A percentile compares a stretch with the other conserved stretches of the same genome.
phyloP scores from a whole-genome alignment of 2,113 vertebrate genomes.

The Sebastes fasciatus region DNA sequence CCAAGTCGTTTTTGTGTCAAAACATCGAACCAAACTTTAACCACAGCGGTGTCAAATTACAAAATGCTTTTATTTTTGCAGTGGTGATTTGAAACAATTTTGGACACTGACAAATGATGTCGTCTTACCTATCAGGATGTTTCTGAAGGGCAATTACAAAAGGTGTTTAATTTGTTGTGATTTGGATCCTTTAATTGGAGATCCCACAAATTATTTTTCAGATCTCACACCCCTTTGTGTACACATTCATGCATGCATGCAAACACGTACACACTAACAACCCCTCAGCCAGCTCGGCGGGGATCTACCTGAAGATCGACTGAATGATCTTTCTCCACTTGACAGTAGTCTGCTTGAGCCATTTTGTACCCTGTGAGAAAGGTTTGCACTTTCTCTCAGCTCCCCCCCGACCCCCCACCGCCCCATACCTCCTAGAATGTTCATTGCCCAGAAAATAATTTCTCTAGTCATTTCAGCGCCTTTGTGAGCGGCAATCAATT shows the following conservation, averaged over 20 bases:
- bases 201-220: not conserved
- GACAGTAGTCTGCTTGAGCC: conserved; percentile 80
- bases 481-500: conserved; percentile 88
- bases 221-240: not conserved
- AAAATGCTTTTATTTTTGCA: not conserved
- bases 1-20: not conserved
- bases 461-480: conserved; percentile 87
- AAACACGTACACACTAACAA: conserved; percentile 6
- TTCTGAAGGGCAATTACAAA: not conserved
- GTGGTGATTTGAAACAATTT: too few species aligned
- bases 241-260: not conserved
- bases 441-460: conserved; percentile 89
- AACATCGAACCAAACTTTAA: not conserved
- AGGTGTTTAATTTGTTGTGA: not conserved
- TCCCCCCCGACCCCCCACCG: not conserved
- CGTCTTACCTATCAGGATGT: too few species aligned
- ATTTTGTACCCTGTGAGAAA: conserved; percentile 80
- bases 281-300: conserved; percentile 26
- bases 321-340: conserved; percentile 79
- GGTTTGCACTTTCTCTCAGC: conserved; percentile 65
- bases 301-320: conserved; percentile 65
- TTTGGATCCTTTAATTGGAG: not conserved
- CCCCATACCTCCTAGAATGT: conserved; percentile 76
- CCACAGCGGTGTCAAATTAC: not conserved
- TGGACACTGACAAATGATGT: too few species aligned